Evolutionary conservation across 2,888 invertebrate species (phyloP), one percentile per base, ranked within the genome.

Genomic region (Byasa hedistus): DNA sequence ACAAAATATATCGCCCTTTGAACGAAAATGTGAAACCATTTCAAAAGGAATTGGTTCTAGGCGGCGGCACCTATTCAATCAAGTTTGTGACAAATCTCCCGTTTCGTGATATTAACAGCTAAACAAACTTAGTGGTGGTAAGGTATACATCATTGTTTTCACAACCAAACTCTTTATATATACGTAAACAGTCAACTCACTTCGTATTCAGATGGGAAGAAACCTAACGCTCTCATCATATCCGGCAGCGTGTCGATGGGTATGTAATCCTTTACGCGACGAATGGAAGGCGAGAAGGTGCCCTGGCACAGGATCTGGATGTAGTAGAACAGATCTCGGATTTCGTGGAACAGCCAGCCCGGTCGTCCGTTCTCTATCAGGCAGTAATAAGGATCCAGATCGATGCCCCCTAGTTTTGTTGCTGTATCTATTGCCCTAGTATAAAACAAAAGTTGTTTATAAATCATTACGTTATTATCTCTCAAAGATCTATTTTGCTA

Each of bases 241-340:
- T 95, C 95, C 0, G 96, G 94, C 57, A 96, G 85, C 75, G 96
- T 95, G 24, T 93, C 90, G 27, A 95, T 87, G 0, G 93, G 92
- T 61, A 96, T 94, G 70, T 82, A 89, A 63, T 94, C 93, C 22
- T 92, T 92, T 52, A 96, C 93, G 5, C 87, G 83, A 71, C 95
- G 86, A 69, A 92, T 92, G 3, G 93, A 91, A 61, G 93, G 93
- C 0, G 94, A 93, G 79, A 94, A 93, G 60, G 95, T 94, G 5
- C 95, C 95, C 78, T 95, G 94, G 73, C 94, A 93, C 72, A 95
- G 82, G 57, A 96, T 94, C 87, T 96, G 96, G 72, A 95, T 94
- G 80, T 95, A 96, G 81, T 95, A 95, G 85, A 96, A 96, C 69
- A 95, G 87, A 78, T 96, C 95, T 72, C 95, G 92, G 78, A 96